Evolutionary conservation across 2,888 invertebrate genomes (phyloP).

Genomic region (Gortyna flavago): DNA sequence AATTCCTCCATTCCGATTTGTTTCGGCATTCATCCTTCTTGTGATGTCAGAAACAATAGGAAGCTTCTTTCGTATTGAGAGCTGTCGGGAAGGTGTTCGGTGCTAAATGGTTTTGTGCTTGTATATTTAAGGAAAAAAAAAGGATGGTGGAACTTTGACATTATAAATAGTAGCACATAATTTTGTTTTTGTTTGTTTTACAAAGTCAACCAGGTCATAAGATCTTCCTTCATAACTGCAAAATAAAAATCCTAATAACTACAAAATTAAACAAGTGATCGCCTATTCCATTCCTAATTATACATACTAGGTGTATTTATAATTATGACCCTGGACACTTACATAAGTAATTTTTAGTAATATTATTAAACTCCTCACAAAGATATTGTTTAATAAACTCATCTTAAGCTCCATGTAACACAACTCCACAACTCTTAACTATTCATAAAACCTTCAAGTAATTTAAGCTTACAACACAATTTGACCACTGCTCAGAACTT

Average conservation of each 20-base stretch:
- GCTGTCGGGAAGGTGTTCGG: conserved; percentile 9
- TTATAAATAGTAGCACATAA: too few relatives aligned
- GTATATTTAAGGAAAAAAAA: background rate
- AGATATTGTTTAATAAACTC: background rate
- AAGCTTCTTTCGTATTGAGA: conserved; percentile 26
- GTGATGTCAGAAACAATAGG: conserved; percentile 24
- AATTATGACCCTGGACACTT: background rate
- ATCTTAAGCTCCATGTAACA: background rate
- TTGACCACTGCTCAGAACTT: conserved; percentile 20
- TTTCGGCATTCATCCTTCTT: conserved; percentile 29
- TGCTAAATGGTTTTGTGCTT: conserved; percentile 1
- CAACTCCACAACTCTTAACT: background rate
- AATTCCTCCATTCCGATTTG: conserved; percentile 13
- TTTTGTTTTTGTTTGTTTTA: too few relatives aligned
- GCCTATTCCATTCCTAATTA: background rate
- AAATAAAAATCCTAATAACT: background rate
- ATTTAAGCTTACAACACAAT: conserved; percentile 10
- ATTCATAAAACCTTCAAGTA: conserved; percentile 19
- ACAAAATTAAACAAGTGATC: too few relatives aligned
- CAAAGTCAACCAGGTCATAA: background rate
- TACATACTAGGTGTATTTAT: too few relatives aligned
- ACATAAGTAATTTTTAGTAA: background rate
- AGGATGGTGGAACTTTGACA: background rate
- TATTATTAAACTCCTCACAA: background rate
- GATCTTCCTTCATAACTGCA: background rate